These are phyloP conservation scores for Microcaecilia unicolor DNA, from an alignment of 2,797 vertebrate genomes.

Conservation along the genomic window DNA sequence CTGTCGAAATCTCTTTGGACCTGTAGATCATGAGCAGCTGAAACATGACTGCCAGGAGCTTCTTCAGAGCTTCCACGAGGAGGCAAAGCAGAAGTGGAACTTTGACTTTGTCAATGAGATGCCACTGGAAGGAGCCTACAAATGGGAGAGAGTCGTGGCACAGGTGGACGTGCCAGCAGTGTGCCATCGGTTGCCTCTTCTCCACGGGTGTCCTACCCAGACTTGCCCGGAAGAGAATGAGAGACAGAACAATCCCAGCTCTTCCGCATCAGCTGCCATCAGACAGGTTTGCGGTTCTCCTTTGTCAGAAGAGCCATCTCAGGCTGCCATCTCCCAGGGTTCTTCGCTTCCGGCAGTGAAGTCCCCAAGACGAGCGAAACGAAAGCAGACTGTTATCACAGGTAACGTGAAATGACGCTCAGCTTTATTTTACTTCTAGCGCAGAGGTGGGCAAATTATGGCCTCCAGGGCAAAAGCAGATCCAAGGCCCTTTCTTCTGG, in stretches of 20 bases:
- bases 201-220: too few relatives aligned
- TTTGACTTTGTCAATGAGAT: conserved; percentile 75
- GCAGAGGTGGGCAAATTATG: too few relatives aligned
- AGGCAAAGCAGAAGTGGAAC: conserved; percentile 74
- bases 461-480: too few relatives aligned
- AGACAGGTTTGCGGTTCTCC: too few relatives aligned
- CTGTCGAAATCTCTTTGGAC: conserved; percentile 76
- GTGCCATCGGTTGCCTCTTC: too few relatives aligned
- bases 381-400: conserved; percentile 81
- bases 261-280: too few relatives aligned
- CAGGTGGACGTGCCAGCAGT: conserved; percentile 42
- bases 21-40: conserved; percentile 70
- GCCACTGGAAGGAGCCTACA: conserved; percentile 64
- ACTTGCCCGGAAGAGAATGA: neutral
- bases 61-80: conserved; percentile 57
- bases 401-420: too few relatives aligned
- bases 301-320: too few relatives aligned
- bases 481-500: too few relatives aligned
- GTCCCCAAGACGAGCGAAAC: conserved; percentile 45
- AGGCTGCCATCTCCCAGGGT: too few relatives aligned
- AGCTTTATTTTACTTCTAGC: too few relatives aligned
- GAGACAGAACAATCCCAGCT: neutral
- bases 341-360: conserved; percentile 5
- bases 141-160: conserved; percentile 72
- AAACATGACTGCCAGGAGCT: conserved; percentile 48